Conservation (phyloP, 2,888 invertebrate genomes). For the Coenonympha arcania region DNA sequence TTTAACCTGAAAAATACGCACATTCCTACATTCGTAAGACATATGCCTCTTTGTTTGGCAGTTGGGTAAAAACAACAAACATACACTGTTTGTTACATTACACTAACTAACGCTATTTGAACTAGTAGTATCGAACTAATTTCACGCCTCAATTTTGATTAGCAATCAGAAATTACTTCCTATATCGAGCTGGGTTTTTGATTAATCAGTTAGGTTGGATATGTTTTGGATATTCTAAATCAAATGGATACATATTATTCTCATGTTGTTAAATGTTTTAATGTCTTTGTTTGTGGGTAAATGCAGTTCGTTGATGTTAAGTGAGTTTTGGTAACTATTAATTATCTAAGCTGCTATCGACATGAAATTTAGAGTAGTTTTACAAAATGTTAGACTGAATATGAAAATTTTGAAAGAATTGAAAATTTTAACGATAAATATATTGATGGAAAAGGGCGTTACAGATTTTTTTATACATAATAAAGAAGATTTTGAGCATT, state of each 20-base stretch:
- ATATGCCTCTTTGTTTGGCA: no score
- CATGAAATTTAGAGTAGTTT: no score
- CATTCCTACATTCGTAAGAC: no score
- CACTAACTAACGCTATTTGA: background rate
- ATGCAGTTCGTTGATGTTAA: conserved; percentile 24
- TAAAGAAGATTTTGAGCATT: no score
- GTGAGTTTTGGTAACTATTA: no score
- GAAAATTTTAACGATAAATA: no score
- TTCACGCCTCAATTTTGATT: conserved; percentile 39
- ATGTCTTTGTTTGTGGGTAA: background rate
- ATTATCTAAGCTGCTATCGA: no score
- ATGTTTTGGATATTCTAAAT: background rate
- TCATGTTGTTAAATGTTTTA: background rate
- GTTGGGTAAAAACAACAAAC: background rate
- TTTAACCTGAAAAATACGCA: no score
- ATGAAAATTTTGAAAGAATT: no score
- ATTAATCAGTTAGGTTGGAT: conserved; percentile 6
- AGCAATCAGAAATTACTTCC: conserved; percentile 23
- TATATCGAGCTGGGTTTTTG: conserved; percentile 9
- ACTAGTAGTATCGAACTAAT: conserved; percentile 27
- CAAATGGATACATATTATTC: conserved; percentile 5
- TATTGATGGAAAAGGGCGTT: no score
- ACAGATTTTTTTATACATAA: no score
- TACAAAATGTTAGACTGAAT: no score
- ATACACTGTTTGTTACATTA: background rate